A percentile compares a stretch with the other conserved stretches of the same genome.
phyloP scores from a whole-genome alignment of 2,888 invertebrate species.

The Caenorhabditis macrosperma region DNA sequence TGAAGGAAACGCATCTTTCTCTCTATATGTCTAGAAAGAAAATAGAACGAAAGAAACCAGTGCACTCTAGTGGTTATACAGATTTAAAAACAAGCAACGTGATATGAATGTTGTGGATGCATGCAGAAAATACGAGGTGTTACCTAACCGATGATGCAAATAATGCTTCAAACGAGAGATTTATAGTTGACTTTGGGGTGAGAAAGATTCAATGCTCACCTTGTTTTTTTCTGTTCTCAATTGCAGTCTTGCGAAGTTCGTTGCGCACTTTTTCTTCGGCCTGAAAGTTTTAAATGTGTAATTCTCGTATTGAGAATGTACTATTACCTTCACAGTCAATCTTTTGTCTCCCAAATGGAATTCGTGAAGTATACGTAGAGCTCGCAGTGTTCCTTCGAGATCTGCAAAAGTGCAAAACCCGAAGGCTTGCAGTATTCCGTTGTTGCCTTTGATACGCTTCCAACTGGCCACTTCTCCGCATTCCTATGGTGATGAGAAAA shows the following conservation, averaged over 20 bases:
- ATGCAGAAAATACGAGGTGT: constrained; percentile 46
- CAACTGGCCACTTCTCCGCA: constrained; percentile 96
- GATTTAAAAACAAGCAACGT: constrained; percentile 14
- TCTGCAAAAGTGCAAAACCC: constrained; percentile 98
- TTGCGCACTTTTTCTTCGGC: constrained; percentile 69
- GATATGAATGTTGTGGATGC: constrained; percentile 19
- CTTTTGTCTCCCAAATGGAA: constrained; percentile 93
- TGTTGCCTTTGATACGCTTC: constrained; percentile 92
- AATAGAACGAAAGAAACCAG: constrained; percentile 1
- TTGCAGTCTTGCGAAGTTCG: constrained; percentile 58
- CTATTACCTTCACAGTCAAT: constrained; percentile 86
- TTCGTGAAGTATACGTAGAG: constrained; percentile 91
- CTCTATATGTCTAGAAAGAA: constrained; percentile 7
- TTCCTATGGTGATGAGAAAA: too few species aligned
- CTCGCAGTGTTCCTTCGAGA: constrained; percentile 94
- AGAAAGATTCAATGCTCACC: constrained; percentile 14
- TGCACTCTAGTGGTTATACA: constrained; percentile 23
- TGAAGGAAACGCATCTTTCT: background rate
- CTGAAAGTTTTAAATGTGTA: constrained; percentile 45
- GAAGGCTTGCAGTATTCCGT: constrained; percentile 84
- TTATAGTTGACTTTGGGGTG: background rate
- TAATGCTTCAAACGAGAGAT: constrained; percentile 45
- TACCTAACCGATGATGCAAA: constrained; percentile 46
- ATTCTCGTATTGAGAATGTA: background rate
- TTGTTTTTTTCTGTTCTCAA: constrained; percentile 54